Evolutionary conservation across 2,113 vertebrate species (phyloP).

Genomic region (Gymnorhina tibicen): DNA sequence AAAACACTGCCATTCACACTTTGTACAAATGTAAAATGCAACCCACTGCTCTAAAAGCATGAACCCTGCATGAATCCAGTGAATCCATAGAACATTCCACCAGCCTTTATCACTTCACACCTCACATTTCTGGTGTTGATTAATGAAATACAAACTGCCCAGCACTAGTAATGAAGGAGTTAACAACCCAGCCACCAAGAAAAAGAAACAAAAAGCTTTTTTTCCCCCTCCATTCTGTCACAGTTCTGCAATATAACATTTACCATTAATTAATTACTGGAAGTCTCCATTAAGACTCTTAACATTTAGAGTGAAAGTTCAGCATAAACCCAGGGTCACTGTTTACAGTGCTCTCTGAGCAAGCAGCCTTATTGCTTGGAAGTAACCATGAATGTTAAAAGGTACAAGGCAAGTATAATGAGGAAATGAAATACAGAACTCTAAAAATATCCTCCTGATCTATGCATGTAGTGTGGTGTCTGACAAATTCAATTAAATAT

Average conservation of each 20-base stretch:
- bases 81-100: background rate
- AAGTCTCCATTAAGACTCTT: slow-evolving; percentile 26
- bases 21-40: background rate
- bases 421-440: slow-evolving; percentile 72
- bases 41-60: background rate
- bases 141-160: background rate
- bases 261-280: slow-evolving; percentile 6
- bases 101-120: background rate
- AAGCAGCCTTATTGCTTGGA: slow-evolving; percentile 2
- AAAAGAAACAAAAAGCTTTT: background rate
- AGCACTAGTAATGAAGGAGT: background rate
- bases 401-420: slow-evolving; percentile 36
- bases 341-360: slow-evolving; percentile 25
- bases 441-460: slow-evolving; percentile 76
- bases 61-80: background rate
- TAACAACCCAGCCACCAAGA: background rate
- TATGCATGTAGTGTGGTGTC: slow-evolving; percentile 56
- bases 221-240: background rate
- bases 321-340: slow-evolving; percentile 51
- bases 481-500: slow-evolving; percentile 81
- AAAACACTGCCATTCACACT: background rate
- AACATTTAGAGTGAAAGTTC: slow-evolving; percentile 46
- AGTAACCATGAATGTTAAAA: slow-evolving; percentile 63
- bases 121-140: background rate
- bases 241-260: slow-evolving; percentile 3